Conservation (phyloP, 2,888 invertebrate species). For the Dioctria rufipes region DNA sequence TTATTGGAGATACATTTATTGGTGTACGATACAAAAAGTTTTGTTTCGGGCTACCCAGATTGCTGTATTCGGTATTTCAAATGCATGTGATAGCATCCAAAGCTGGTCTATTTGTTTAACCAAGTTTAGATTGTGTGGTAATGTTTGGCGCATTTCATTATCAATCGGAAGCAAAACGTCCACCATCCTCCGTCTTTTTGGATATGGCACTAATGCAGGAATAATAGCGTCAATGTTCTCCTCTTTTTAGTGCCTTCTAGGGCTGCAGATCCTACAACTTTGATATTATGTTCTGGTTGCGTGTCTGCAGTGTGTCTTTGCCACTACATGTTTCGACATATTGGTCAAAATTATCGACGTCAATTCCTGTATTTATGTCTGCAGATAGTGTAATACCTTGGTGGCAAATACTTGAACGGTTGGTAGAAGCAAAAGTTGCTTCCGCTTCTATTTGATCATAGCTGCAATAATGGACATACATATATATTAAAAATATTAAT, state of each 20-base stretch:
- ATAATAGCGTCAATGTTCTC: neutral
- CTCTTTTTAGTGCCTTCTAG: no score
- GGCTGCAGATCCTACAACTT: neutral
- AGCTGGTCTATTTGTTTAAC: neutral
- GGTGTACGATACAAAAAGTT: neutral
- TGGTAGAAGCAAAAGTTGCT: slow-evolving; percentile 61
- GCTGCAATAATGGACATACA: slow-evolving; percentile 64
- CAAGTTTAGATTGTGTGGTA: no score
- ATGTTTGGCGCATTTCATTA: no score
- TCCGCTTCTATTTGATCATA: slow-evolving; percentile 63
- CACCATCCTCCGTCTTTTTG: neutral
- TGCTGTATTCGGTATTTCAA: neutral
- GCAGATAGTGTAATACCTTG: slow-evolving; percentile 58
- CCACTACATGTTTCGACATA: neutral
- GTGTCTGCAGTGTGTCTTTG: no score
- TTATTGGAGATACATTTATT: no score
- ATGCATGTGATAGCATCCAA: slow-evolving; percentile 13
- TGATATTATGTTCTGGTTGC: neutral
- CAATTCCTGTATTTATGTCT: slow-evolving; percentile 60
- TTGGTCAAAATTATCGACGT: neutral
- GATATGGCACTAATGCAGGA: neutral
- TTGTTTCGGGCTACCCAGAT: neutral
- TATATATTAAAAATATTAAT: slow-evolving; percentile 64
- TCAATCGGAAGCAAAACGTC: no score
- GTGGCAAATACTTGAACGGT: slow-evolving; percentile 61